Evolutionary conservation across 2,113 vertebrate species (phyloP).

Genomic region (Coptodon rendalli): DNA sequence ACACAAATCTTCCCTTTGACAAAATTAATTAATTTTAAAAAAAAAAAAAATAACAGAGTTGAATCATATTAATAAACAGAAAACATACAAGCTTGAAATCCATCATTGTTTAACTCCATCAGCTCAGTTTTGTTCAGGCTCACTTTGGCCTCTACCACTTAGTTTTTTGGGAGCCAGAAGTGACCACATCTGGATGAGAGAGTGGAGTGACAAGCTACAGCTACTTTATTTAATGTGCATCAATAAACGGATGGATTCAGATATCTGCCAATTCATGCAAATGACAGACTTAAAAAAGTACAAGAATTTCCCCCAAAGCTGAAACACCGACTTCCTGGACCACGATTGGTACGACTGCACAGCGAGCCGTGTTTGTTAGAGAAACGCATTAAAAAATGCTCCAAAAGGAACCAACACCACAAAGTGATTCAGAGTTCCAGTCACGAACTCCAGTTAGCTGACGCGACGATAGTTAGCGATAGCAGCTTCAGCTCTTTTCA

Average conservation of each 20-base stretch:
- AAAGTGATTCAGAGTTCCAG: not conserved
- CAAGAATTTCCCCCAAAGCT: not conserved
- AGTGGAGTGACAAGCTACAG: not conserved
- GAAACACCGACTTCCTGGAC: not conserved
- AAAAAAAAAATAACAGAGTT: not conserved
- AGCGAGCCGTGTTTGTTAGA: not conserved
- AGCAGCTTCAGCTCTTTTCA: not conserved
- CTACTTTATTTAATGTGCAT: not conserved
- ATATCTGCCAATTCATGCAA: not conserved
- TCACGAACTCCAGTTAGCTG: not conserved
- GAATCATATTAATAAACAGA: not conserved
- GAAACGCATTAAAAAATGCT: rapidly evolving
- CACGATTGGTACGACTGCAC: not conserved
- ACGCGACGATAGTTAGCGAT: rapidly evolving
- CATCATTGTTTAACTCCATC: not conserved
- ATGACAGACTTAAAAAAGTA: not conserved
- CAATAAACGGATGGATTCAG: rapidly evolving
- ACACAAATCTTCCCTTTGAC: not conserved
- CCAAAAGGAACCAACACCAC: not conserved
- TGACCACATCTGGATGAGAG: not conserved
- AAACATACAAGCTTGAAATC: not conserved
- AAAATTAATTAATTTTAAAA: not conserved
- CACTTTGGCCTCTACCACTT: not conserved
- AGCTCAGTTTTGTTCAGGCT: not conserved
- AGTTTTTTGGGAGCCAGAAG: not conserved